Evolutionary conservation across 2,888 invertebrate species (phyloP), one percentile per base, ranked within the genome.

Genomic region (Mesorhabditis belari): DNA sequence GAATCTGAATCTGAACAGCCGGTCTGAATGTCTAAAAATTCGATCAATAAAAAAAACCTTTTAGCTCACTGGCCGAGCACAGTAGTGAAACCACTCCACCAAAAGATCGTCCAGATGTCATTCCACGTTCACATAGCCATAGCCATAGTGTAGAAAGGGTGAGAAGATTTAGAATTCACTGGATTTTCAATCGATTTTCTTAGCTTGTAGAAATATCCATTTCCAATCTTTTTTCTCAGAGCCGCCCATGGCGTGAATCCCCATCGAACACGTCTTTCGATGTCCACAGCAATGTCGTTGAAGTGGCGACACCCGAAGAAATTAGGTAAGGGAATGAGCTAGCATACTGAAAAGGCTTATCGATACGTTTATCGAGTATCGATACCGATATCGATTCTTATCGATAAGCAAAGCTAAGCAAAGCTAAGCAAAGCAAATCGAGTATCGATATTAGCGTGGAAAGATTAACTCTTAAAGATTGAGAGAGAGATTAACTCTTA

Each of bases 241-340:
- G 6, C 54, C 25, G 12, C 9, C 51, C 51, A 19, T 12, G 12
- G n/a, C 12, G 51, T n/a, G 19, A 51, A 2, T 51, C 51, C 4
- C 54, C 58, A 28, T 57, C 58, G 3, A 55, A 23, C 6, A 21
- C 21, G 5, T 28, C 51, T 19, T 55, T 57, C 52, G 58, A 58
- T 23, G 49, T 56, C 19, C 35, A 26, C 2, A 65, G 62, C 35
- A 68, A 59, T 55, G 69, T 67, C 1, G 62, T 75, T 35, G 74
- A 74, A 53, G 62, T 76, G 2, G 72, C 73, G 19, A 75, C 77
- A 6, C 76, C 75, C 17, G 74, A 75, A 62, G 76, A 77, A 64
- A 71, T 76, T 49, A 64, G 74, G 75, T 75, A 60, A 6, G 52
- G 21, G 17, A 35, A 17, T 35, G 17, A 4, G n/a, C 19, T 5